Base-by-base conservation (phyloP, 30 jellyfish, hydroid and myxozoan genomes). In the Nemopilema nomurai region DNA sequence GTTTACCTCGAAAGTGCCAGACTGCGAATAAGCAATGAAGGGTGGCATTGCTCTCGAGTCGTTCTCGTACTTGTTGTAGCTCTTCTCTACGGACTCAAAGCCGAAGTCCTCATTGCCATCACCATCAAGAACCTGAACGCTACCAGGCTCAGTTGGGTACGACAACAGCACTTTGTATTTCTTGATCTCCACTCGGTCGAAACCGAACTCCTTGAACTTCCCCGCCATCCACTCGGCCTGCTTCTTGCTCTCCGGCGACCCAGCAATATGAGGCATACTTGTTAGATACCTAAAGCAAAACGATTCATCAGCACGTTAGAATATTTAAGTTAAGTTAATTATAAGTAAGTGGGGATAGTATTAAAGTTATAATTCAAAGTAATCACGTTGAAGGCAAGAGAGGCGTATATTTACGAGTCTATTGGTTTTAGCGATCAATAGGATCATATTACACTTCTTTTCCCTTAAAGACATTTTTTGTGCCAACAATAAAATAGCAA, bases 141-240 rank as follows among this genome's bases (percentile, higher is more conserved):
- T 67, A 33, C 99, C 97, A 23, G 99, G 97, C 62, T 81, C 97
- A 18, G 81, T 79, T n/a, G 99, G 99, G 83, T 95, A 95, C 28
- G 97, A 88, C 16, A 86, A 62, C 71, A 90, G 28, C n/a, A 90
- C 99, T 82, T 82, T 79, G 74, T 95, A 95, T 20, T 81, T 85
- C 85, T 90, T 90, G n/a, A 90, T 68, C 57, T 83, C 90, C n/a
- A 95, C 97, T 25, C 82, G 67, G 77, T 90, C 99, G 25, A 95
- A 76, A 0, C 91, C 93, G 69, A 67, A 75, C 27, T 86, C 88
- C 63, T 89, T 87, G 82, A 89, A 95, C 52, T 85, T 77, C 32
- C 68, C 90, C 1, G 96, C 96, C 17, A 95, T 53, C 97, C 97
- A 90, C 33, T 81, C 95, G 8, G 97, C 99, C 31, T 74, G 93